Evolutionary conservation across 2,113 vertebrate genomes (phyloP), one percentile per base, ranked within the genome.

Genomic region (Scomber japonicus): DNA sequence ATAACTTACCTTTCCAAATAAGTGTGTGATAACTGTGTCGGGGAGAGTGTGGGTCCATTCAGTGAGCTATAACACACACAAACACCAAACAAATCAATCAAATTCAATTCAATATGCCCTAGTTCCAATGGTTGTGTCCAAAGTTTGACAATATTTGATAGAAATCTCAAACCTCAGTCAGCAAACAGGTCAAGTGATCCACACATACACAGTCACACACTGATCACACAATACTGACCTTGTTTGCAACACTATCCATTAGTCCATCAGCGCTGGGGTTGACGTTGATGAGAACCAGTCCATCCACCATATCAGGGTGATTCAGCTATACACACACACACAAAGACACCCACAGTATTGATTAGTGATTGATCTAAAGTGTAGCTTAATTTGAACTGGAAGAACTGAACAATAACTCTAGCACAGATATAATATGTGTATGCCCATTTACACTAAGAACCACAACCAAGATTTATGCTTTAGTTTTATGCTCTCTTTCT

Each of bases 201-300:
- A 48, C 16, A 66, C 40, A 59, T 2, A 14, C 8, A 65, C 16
- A 71, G 17, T 56, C 13, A 82, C 30, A 35, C 40, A 45, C 9
- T 40, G 6, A 40, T 40, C 35, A 65, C 17, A 53, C 53, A 45
- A 30, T 60, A 15, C 75, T 0, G 40, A 98, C 97, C 97, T 98
- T 99, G 76, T 95, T 95, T 56, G 97, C 95, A 0, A 97, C 96
- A 94, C 95, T 96, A 88, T 98, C 96, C 88, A 98, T 96, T 93
- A 97, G 93, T 46, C 97, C 96, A 87, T 98, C 97, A 5, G 96
- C 96, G 61, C 94, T 96, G 1, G 96, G 95, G 87, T 97, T 97
- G 89, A 99, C 96, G 40, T 99, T 99, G 91, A 99, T 97, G 74
- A 99, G 96, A 68, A 98, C 95, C 24, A 99, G 89, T 50, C 98